Base-by-base conservation (phyloP, 2,797 vertebrate genomes). In the Xyrichtys novacula region DNA sequence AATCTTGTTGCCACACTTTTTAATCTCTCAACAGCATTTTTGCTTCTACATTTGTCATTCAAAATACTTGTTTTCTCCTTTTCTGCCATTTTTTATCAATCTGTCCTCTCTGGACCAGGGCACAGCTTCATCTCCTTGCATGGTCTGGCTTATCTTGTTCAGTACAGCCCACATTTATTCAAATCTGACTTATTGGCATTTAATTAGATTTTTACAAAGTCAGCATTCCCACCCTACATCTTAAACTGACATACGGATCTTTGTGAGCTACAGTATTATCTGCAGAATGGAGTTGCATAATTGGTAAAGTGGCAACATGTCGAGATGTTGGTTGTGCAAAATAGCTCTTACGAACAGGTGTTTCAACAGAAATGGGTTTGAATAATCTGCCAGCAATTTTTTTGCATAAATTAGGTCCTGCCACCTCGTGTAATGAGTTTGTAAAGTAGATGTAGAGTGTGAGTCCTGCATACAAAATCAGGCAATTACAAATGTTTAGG, bases 401-500 rank as follows among this genome's bases (percentile, higher is more conserved):
- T 42, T 66, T 56, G 50, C 60, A 55, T 56, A 44, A 78, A 71
- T 65, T n/a, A 60, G 39, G 3, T 47, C 32, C 29, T 38, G 36
- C 43, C 31, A 29, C 29, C 38, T 43, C 11, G 19, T 43, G 36
- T 36, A 17, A 65, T 36, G 47, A 63, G 20, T 22, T 38, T 29
- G 36, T 19, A 46, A 29, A 38, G 23, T 44, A 28, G 55, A 49
- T 65, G n/a, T 57, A 65, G 62, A 15, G 10, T 53, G 25, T 47
- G 31, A 74, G 54, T 57, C 43, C 39, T 53, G 32, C 65, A 16
- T 46, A 58, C 53, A 46, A 50, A 34, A 60, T 48, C 25, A 39
- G 53, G 65, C 29, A 42, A 63, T 66, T 43, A 47, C 22, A 47
- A 83, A 83, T 39, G 60, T 74, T 80, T 55, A 32, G 43, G 31